phyloP scores from a whole-genome alignment of 2,888 invertebrate genomes.

The Tenthredo scrophulariae region DNA sequence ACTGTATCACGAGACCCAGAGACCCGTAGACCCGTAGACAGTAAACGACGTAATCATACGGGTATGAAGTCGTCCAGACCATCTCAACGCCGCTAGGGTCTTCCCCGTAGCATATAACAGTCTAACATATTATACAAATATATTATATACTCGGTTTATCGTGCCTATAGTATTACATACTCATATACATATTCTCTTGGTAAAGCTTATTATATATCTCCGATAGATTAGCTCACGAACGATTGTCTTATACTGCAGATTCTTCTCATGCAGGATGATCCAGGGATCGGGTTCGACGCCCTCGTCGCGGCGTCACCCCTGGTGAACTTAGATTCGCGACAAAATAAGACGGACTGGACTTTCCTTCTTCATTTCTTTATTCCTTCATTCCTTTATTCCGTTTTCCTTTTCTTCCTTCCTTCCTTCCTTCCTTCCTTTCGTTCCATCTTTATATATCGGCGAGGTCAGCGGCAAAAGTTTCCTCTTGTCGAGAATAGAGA shows the following conservation, averaged over 20 bases:
- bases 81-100: background rate
- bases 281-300: slow-evolving; percentile 24
- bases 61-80: slow-evolving; percentile 3
- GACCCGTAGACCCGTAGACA: background rate
- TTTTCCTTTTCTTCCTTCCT: background rate
- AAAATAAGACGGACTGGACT: slow-evolving; percentile 17
- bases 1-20: slow-evolving; percentile 4
- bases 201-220: background rate
- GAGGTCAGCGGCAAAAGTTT: slow-evolving; percentile 49
- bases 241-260: background rate
- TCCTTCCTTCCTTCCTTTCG: background rate
- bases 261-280: background rate
- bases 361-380: background rate
- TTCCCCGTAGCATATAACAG: background rate
- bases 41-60: background rate
- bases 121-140: background rate
- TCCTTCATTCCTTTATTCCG: background rate
- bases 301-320: background rate
- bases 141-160: background rate
- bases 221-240: background rate
- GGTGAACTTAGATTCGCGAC: background rate
- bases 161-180: slow-evolving; percentile 14
- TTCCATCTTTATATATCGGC: background rate
- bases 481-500: background rate
- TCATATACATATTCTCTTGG: background rate